Base-by-base conservation (phyloP, 2,888 invertebrate genomes). In the Empis livida region DNA sequence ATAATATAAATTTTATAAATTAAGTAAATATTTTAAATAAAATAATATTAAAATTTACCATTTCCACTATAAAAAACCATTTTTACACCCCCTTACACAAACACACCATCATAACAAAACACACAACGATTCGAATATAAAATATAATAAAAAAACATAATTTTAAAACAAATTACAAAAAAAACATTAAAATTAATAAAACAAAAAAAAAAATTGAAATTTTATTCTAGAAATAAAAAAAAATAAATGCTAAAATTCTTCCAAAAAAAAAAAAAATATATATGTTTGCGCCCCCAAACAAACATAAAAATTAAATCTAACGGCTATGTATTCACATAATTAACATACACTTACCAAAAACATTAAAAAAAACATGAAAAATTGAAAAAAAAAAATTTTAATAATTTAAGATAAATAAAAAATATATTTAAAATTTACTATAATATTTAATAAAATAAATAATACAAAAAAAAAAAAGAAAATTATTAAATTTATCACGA, bases 381-480 rank as follows among this genome's bases (percentile, higher is more conserved):
- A 30, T 30, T 4, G 30, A 42, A 30, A 30, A 42, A 42, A n/a
- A 14, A 15, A 9, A 14, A 42, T n/a, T 8, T 13, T n/a, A n/a
- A n/a, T n/a, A n/a, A n/a, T 35, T 5, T n/a, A 35, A 35, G n/a
- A 35, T n/a, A 23, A 42, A 14, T 17, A 32, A 45, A 41, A 23
- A 31, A 44, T 17, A 42, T 41, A 49, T 45, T 44, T 50, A 50
- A 32, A 42, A 51, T 16, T 10, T 16, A 14, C 5, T 10, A 39
- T 16, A 14, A 39, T 16, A 39, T 10, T 8, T 16, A 38, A 23
- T 23, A n/a, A n/a, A n/a, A n/a, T n/a, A n/a, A n/a, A n/a, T n/a
- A n/a, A n/a, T n/a, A n/a, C n/a, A n/a, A n/a, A n/a, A n/a, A n/a
- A 14, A 46, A 31, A 40, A 32, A 14, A 39, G 6, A 16, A 40